Evolutionary conservation across 2,888 invertebrate species (phyloP).

Genomic region (Cantharis lateralis): DNA sequence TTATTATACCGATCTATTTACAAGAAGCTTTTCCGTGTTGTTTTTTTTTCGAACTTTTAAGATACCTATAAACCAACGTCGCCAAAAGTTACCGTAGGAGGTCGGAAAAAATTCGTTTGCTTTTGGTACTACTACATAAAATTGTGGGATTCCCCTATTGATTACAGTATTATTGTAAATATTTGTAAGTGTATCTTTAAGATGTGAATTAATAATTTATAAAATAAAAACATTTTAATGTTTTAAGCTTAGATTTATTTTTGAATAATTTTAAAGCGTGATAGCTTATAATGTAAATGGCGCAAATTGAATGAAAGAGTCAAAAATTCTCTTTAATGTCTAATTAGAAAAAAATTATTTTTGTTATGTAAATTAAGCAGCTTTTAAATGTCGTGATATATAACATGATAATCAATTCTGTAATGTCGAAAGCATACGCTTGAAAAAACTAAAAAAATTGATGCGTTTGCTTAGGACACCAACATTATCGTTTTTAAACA

Average conservation of each 20-base stretch:
- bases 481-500: conserved; percentile 2
- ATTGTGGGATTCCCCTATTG: not conserved
- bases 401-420: conserved; percentile 42
- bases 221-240: conserved; percentile 5
- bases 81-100: not conserved
- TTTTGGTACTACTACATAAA: not conserved
- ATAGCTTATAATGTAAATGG: not conserved
- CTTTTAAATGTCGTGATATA: conserved; percentile 56
- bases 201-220: conserved; percentile 23
- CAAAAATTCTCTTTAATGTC: conserved; percentile 40
- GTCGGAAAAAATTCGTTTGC: not conserved
- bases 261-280: conserved; percentile 6
- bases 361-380: conserved; percentile 52
- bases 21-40: not conserved
- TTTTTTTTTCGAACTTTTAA: not conserved
- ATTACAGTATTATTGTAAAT: conserved; percentile 30
- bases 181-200: conserved; percentile 30
- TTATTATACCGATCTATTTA: conserved; percentile 44
- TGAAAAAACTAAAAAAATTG: not conserved
- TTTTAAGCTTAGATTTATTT: not conserved
- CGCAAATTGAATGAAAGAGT: conserved; percentile 11
- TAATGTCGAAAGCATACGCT: conserved; percentile 7
- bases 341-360: conserved; percentile 50
- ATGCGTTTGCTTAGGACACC: conserved; percentile 6
- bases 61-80: not conserved